phyloP scores from a whole-genome alignment of 2,888 invertebrate species.

The Agrotis ipsilon region DNA sequence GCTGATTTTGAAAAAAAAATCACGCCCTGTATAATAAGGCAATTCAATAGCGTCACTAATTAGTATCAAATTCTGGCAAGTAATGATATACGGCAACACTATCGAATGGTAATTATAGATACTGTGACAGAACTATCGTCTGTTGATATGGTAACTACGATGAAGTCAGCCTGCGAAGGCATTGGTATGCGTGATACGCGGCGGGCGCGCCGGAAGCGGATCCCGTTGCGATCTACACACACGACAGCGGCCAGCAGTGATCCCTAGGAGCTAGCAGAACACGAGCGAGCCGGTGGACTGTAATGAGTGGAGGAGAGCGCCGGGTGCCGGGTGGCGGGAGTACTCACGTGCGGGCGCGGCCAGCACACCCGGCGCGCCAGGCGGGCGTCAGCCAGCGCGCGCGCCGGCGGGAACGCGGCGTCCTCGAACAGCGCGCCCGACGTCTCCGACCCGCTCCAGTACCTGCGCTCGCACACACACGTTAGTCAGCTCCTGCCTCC shows the following conservation, averaged over 20 bases:
- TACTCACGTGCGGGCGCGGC: constrained; percentile 93
- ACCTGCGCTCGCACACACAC: constrained; percentile 56
- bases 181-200: background rate
- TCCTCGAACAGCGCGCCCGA: constrained; percentile 88
- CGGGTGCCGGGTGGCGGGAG: too few species aligned
- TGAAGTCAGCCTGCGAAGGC: too few species aligned
- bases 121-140: too few species aligned
- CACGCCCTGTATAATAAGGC: too few species aligned
- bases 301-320: too few species aligned
- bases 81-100: too few species aligned
- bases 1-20: too few species aligned
- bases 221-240: constrained; percentile 27
- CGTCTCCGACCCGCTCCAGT: constrained; percentile 74
- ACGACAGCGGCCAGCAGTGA: background rate
- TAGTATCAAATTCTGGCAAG: too few species aligned
- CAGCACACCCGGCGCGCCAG: constrained; percentile 88
- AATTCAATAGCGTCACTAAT: too few species aligned
- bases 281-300: background rate
- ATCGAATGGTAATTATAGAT: too few species aligned
- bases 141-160: too few species aligned
- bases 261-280: background rate
- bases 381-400: constrained; percentile 89
- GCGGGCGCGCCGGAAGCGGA: constrained; percentile 25
- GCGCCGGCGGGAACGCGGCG: constrained; percentile 58
- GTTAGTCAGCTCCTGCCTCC: background rate